A percentile compares a stretch with the other conserved stretches of the same genome.
phyloP scores from a whole-genome alignment of 2,888 invertebrate genomes.

The Cerceris ruficornis region DNA sequence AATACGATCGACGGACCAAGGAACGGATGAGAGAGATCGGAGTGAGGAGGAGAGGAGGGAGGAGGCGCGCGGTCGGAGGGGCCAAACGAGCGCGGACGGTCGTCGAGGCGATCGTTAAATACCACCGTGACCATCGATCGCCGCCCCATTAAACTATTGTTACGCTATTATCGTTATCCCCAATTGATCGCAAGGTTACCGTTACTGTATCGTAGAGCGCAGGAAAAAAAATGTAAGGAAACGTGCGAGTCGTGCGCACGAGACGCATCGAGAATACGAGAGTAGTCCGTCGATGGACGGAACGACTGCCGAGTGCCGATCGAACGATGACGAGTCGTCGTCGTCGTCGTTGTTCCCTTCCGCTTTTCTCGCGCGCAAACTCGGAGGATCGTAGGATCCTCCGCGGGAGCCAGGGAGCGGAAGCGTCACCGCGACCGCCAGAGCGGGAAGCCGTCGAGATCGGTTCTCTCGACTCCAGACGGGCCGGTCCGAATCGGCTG shows the following conservation, averaged over 20 bases:
- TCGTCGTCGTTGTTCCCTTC: constrained; percentile 17
- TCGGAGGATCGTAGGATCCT: no score
- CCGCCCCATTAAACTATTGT: constrained; percentile 48
- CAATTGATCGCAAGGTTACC: constrained; percentile 46
- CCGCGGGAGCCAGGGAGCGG: no score
- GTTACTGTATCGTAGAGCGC: constrained; percentile 45
- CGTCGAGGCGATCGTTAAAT: constrained; percentile 29
- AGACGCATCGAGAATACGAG: constrained; percentile 8
- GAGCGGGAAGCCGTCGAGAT: no score
- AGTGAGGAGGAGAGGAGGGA: no score
- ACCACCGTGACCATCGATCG: constrained; percentile 47
- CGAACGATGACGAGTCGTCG: constrained; percentile 47
- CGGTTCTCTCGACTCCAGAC: no score
- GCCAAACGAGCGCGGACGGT: no score
- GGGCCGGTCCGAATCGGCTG: no score
- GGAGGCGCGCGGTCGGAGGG: no score
- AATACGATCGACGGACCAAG: no score
- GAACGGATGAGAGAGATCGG: no score
- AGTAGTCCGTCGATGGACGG: constrained; percentile 7
- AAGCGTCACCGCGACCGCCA: no score
- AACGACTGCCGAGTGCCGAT: constrained; percentile 60
- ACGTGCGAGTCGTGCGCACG: background rate
- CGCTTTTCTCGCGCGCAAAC: background rate
- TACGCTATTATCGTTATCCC: constrained; percentile 51
- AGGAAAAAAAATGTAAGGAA: constrained; percentile 29